phyloP scores from a whole-genome alignment of 2,888 invertebrate genomes.

The Ormyrus pomaceus region DNA sequence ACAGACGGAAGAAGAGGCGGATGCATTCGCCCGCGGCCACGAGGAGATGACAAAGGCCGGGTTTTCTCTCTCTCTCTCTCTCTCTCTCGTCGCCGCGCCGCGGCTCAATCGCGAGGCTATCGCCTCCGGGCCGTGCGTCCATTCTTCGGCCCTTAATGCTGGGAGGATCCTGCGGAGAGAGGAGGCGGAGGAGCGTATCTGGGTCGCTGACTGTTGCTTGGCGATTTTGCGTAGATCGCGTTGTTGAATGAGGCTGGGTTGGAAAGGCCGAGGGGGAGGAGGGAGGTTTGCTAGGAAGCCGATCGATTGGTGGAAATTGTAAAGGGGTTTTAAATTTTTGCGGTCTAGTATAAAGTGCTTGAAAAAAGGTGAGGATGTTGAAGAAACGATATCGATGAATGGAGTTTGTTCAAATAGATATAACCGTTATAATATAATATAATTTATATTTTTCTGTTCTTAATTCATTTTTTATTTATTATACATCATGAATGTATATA shows the following conservation, averaged over 20 bases:
- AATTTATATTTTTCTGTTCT: too few species aligned
- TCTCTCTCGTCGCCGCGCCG: conserved; percentile 45
- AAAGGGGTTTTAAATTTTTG: neutral
- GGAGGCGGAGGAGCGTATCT: neutral
- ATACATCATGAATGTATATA: too few species aligned
- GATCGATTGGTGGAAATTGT: neutral
- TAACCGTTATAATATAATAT: too few species aligned
- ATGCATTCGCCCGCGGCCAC: conserved; percentile 25
- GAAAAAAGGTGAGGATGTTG: too few species aligned
- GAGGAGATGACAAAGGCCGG: conserved; percentile 57
- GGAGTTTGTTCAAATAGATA: too few species aligned
- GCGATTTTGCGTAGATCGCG: too few species aligned
- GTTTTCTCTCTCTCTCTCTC: too few species aligned
- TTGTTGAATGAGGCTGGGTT: neutral
- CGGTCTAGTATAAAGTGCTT: too few species aligned
- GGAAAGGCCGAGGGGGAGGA: neutral
- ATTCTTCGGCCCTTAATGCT: conserved; percentile 30
- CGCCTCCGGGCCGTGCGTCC: conserved; percentile 32
- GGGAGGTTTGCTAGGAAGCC: neutral
- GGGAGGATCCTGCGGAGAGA: neutral
- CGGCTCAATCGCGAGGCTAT: conserved; percentile 60
- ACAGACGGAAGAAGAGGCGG: conserved; percentile 11
- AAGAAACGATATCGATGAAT: too few species aligned
- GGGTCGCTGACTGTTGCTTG: conserved; percentile 6
- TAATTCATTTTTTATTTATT: too few species aligned